Evolutionary conservation across 2,888 invertebrate genomes (phyloP).

Genomic region (Tiliacea citrago): DNA sequence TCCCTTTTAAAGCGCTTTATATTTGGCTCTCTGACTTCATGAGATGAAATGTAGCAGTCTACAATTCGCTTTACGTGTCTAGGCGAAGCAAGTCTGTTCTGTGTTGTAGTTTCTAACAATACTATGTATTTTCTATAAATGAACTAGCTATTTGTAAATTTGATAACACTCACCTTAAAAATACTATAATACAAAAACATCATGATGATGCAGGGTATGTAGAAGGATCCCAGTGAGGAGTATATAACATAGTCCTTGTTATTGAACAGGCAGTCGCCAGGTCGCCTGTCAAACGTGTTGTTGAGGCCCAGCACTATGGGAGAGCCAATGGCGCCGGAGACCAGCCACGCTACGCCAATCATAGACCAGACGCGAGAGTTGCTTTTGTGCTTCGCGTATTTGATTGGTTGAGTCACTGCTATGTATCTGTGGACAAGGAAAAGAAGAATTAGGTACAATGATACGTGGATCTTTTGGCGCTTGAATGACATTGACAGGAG

Average conservation of each 20-base stretch:
- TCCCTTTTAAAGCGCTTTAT: too few species aligned
- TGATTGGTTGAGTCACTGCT: constrained; percentile 99
- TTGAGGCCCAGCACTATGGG: constrained; percentile 99
- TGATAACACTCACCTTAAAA: constrained; percentile 93
- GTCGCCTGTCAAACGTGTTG: constrained; percentile 95
- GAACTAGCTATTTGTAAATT: too few species aligned
- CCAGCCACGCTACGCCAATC: constrained; percentile 98
- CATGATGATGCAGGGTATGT: constrained; percentile 99
- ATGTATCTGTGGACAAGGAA: constrained; percentile 95
- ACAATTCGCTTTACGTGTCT: too few species aligned
- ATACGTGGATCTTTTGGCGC: not conserved
- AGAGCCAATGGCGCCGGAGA: constrained; percentile 97
- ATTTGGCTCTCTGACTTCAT: too few species aligned
- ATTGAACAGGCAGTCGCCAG: constrained; percentile 98
- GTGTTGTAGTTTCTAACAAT: too few species aligned
- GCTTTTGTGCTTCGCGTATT: constrained; percentile 99
- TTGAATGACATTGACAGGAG: not conserved
- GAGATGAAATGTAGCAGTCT: too few species aligned
- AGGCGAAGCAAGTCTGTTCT: too few species aligned
- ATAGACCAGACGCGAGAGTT: constrained; percentile 98
- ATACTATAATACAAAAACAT: constrained; percentile 99
- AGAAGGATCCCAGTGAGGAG: constrained; percentile 99
- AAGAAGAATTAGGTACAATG: not conserved
- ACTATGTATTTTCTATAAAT: too few species aligned
- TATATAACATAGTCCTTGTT: constrained; percentile 99